Conservation (phyloP, 2,113 vertebrate genomes). For the Tachysurus fulvidraco region DNA sequence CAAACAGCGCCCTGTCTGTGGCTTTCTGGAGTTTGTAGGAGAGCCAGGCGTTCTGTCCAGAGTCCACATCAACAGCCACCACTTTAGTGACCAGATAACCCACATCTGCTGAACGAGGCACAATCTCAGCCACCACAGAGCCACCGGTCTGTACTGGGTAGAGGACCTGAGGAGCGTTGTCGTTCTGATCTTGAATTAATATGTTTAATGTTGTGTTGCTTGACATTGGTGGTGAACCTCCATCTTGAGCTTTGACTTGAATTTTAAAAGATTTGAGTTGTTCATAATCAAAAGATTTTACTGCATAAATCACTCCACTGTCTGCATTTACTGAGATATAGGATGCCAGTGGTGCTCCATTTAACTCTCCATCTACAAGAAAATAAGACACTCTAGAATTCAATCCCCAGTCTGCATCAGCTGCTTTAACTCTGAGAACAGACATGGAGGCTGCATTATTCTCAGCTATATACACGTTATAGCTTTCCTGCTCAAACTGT, state of each 20-base stretch:
- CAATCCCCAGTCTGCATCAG: constrained; percentile 65
- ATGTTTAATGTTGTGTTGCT: constrained; percentile 70
- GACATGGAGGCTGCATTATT: constrained; percentile 70
- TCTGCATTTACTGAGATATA: constrained; percentile 74
- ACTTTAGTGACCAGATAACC: constrained; percentile 75
- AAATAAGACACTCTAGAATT: constrained; percentile 73
- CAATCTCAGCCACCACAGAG: constrained; percentile 70
- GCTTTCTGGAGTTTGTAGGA: constrained; percentile 75
- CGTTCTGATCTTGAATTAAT: constrained; percentile 76
- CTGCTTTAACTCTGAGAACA: constrained; percentile 67
- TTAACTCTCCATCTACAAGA: constrained; percentile 65
- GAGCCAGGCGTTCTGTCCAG: constrained; percentile 77
- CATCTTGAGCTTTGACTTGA: constrained; percentile 70
- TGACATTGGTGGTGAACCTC: constrained; percentile 71
- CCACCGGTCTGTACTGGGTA: constrained; percentile 69
- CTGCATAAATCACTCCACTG: constrained; percentile 66
- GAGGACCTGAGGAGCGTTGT: constrained; percentile 75
- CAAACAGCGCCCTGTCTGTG: constrained; percentile 76
- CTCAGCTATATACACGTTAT: constrained; percentile 63
- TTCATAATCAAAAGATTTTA: constrained; percentile 75
- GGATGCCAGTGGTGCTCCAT: constrained; percentile 56
- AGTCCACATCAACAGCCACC: constrained; percentile 75
- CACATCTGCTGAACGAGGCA: constrained; percentile 74
- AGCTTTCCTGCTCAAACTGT: constrained; percentile 58
- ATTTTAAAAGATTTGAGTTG: constrained; percentile 69